These are phyloP conservation scores for Aythya baeri DNA, from an alignment of 2,113 vertebrate genomes.

Conservation along the genomic window DNA sequence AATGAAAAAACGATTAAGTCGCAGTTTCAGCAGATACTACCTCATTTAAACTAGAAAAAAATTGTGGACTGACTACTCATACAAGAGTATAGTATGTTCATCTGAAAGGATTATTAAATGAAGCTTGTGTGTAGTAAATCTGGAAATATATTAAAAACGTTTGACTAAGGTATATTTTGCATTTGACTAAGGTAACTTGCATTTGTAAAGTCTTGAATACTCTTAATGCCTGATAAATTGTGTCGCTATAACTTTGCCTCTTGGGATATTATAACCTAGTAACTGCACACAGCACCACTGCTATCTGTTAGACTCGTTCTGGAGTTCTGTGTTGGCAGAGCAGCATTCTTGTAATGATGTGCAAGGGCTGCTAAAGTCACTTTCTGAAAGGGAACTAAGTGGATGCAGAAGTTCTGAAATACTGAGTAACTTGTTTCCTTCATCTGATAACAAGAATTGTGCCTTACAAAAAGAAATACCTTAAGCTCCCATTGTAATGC, in stretches of 20 bases:
- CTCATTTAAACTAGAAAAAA: slow-evolving; percentile 38
- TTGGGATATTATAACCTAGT: background rate
- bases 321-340: slow-evolving; percentile 34
- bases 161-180: slow-evolving; percentile 8
- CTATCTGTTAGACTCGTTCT: background rate
- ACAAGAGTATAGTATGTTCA: background rate
- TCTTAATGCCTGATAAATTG: slow-evolving; percentile 20
- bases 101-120: background rate
- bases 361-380: slow-evolving; percentile 36
- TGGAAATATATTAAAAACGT: slow-evolving; percentile 47
- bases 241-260: slow-evolving; percentile 18
- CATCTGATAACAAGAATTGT: slow-evolving; percentile 66
- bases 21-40: slow-evolving; percentile 44
- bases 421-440: slow-evolving; percentile 59
- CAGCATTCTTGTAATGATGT: slow-evolving; percentile 6
- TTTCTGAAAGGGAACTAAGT: background rate
- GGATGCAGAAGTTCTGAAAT: slow-evolving; percentile 54
- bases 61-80: slow-evolving; percentile 4
- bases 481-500: slow-evolving; percentile 76
- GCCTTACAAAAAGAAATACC: slow-evolving; percentile 67
- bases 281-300: background rate
- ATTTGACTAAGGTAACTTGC: background rate
- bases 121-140: background rate
- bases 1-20: slow-evolving; percentile 14
- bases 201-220: slow-evolving; percentile 31